Evolutionary conservation across 2,888 invertebrate genomes (phyloP).

Genomic region (Diarsia dahlii): DNA sequence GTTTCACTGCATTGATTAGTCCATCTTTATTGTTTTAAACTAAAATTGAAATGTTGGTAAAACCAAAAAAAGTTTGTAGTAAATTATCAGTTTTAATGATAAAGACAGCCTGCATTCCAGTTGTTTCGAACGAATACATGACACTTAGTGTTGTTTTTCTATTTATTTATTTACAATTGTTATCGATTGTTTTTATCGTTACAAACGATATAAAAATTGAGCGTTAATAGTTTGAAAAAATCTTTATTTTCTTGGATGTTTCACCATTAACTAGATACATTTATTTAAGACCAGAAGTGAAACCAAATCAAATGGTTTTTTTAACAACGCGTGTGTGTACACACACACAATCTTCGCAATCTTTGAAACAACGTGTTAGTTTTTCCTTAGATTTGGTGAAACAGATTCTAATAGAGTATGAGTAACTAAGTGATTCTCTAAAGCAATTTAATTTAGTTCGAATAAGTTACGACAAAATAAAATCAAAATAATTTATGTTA

Average conservation of each 20-base stretch:
- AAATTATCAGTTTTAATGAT: constrained; percentile 50
- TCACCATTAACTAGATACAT: constrained; percentile 23
- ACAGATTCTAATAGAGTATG: constrained; percentile 40
- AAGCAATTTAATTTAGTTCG: constrained; percentile 58
- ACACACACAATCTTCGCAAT: neutral
- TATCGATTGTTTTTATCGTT: constrained; percentile 72
- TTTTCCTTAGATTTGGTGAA: constrained; percentile 39
- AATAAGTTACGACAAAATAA: constrained; percentile 45
- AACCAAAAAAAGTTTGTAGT: constrained; percentile 49
- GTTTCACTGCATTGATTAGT: constrained; percentile 25
- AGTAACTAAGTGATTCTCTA: constrained; percentile 59
- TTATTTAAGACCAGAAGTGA: neutral
- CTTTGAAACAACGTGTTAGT: neutral
- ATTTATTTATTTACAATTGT: constrained; percentile 63
- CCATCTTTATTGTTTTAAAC: constrained; percentile 1
- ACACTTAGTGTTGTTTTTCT: constrained; percentile 52
- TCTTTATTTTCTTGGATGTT: constrained; percentile 22
- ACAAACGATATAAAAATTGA: constrained; percentile 72
- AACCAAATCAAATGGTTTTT: neutral
- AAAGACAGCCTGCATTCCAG: constrained; percentile 79
- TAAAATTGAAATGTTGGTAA: constrained; percentile 47
- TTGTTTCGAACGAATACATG: constrained; percentile 50
- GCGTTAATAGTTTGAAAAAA: constrained; percentile 15
- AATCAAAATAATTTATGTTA: constrained; percentile 45
- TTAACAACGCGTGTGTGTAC: neutral